Evolutionary conservation across 1,140 invertebrate species (phyloP).

Genomic region (Ooceraea biroi): DNA sequence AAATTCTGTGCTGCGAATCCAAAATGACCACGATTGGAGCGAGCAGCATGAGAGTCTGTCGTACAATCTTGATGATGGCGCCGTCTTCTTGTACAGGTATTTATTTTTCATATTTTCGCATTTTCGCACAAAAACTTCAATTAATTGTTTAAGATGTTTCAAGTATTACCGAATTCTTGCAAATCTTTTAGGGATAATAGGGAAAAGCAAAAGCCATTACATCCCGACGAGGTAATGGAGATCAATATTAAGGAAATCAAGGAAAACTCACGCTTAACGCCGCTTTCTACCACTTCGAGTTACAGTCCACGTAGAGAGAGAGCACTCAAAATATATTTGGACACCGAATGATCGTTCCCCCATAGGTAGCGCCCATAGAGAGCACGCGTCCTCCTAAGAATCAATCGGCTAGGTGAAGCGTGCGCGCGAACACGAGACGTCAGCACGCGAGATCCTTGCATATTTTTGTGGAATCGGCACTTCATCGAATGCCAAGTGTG

Average conservation of each 20-base stretch:
- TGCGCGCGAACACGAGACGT: conserved; percentile 58
- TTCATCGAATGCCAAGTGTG: conserved; percentile 64
- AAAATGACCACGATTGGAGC: conserved; percentile 88
- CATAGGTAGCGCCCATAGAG: conserved; percentile 35
- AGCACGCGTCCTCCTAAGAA: conserved; percentile 53
- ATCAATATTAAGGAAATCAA: conserved; percentile 88
- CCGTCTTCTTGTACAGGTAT: conserved; percentile 88
- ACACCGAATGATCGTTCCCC: conserved; percentile 82
- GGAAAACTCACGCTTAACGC: conserved; percentile 87
- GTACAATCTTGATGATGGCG: conserved; percentile 87
- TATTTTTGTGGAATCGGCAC: conserved; percentile 57
- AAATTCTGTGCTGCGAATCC: conserved; percentile 87
- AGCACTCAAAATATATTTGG: conserved; percentile 92
- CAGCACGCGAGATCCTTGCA: conserved; percentile 52
- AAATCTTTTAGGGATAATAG: conserved; percentile 87
- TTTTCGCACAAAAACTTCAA: not conserved
- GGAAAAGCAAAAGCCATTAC: conserved; percentile 88
- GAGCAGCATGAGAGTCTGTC: conserved; percentile 84
- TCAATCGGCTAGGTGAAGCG: conserved; percentile 64
- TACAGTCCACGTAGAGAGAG: conserved; percentile 89
- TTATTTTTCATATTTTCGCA: not conserved
- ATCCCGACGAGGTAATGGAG: conserved; percentile 88
- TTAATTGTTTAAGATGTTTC: not conserved
- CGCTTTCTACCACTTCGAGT: conserved; percentile 79
- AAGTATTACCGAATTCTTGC: not conserved